Base-by-base conservation (phyloP, 2,113 vertebrate species). In the Pelobates fuscus region DNA sequence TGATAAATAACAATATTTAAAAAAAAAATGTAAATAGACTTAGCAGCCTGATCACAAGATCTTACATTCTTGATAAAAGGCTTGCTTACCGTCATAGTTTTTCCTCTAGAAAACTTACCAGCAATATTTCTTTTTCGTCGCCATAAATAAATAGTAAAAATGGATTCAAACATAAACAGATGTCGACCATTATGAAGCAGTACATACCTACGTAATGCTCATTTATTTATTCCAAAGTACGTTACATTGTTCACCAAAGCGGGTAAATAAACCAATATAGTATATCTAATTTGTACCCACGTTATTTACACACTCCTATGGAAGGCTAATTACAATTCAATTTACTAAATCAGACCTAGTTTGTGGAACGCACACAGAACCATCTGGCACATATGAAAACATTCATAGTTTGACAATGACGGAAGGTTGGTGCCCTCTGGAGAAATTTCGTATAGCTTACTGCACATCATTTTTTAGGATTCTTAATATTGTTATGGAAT, bases 221-320 rank as follows among this genome's bases (percentile, higher is more conserved):
- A 75, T 75, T 67, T 75, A 75, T 67, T 67, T 57, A 43, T 67
- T 75, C 63, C 54, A 23, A 75, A 67, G 65, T 37, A 60, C 8
- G 37, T 20, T 6, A 44, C 17, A 76, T 64, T 67, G 55, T 49
- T 76, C 46, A 59, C 61, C 27, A 67, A 15, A 37, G 64, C 37
- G 49, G 12, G 58, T 60, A 76, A 76, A 76, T 76, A 76, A 76
- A 75, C 71, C 30, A 44, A 32, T 32, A 30, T 49, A n/a, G 25
- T 41, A 49, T 24, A 30, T 67, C 25, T 54, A 23, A 67, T 76
- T 67, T 59, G 25, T 32, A 20, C 6, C 29, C 20, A 5, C 15
- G 24, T 63, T 67, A 57, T 24, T 24, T 37, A 37, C 71, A 26
- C 32, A 43, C 37, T 11, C 20, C 11, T 71, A 30, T 57, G n/a